phyloP scores from a whole-genome alignment of 1,140 invertebrate genomes.

The Yoshiicerus persimilis region DNA sequence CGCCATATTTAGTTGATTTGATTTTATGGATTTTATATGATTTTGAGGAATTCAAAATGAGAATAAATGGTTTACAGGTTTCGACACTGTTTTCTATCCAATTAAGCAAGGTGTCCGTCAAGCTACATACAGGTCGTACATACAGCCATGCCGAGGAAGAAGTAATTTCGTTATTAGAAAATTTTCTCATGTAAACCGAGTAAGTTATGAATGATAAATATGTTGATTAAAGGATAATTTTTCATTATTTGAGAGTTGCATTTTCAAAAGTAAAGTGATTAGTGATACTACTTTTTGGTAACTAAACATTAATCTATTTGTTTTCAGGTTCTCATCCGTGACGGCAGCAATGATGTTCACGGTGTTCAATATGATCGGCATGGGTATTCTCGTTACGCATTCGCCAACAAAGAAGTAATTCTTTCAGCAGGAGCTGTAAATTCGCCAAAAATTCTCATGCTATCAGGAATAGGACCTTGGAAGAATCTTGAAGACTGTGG shows the following conservation, averaged over 20 bases:
- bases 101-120: conserved; percentile 28
- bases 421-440: conserved; percentile 50
- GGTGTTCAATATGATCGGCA: conserved; percentile 53
- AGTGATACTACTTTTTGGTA: too few species aligned
- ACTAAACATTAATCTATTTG: not conserved
- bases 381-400: conserved; percentile 47
- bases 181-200: conserved; percentile 13
- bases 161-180: not conserved
- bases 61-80: not conserved
- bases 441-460: conserved; percentile 52
- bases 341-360: conserved; percentile 38
- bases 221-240: not conserved
- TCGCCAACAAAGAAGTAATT: conserved; percentile 51
- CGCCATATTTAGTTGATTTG: too few species aligned
- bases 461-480: conserved; percentile 56
- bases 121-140: conserved; percentile 16
- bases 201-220: too few species aligned
- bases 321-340: not conserved
- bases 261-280: too few species aligned
- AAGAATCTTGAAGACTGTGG: conserved; percentile 50
- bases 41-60: not conserved
- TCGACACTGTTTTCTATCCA: conserved; percentile 34
- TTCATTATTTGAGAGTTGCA: not conserved
- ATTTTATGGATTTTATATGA: not conserved
- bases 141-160: not conserved